Conservation (phyloP, 2,888 invertebrate species). For the Proisotoma minuta region DNA sequence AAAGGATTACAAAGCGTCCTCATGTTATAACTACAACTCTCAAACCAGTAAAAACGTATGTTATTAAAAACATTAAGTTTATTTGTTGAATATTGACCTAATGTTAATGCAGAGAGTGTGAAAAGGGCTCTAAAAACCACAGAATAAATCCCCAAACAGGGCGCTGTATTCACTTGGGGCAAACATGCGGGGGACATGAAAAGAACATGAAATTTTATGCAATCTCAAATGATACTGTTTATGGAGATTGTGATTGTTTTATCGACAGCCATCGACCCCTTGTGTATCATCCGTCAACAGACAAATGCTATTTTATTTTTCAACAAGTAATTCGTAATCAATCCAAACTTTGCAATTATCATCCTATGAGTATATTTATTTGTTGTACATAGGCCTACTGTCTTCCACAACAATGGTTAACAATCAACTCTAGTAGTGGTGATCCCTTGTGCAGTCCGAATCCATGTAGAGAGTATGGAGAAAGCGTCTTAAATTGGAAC, state of each 20-base stretch:
- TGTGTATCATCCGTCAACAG: conserved; percentile 20
- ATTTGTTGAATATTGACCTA: too few species aligned
- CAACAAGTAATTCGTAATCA: too few species aligned
- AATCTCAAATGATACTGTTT: conserved; percentile 8
- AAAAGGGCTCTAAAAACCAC: too few species aligned
- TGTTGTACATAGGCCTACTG: conserved; percentile 29
- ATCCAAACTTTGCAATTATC: too few species aligned
- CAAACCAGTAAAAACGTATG: too few species aligned
- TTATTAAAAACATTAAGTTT: too few species aligned
- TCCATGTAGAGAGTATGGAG: conserved; percentile 12
- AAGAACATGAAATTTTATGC: conserved; percentile 29
- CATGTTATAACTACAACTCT: too few species aligned
- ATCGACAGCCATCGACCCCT: conserved; percentile 15
- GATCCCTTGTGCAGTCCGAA: conserved; percentile 12
- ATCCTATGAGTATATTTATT: too few species aligned
- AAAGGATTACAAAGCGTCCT: too few species aligned
- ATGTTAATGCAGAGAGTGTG: too few species aligned
- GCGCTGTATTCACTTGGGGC: conserved; percentile 14
- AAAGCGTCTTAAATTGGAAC: not conserved
- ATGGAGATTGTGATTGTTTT: conserved; percentile 27
- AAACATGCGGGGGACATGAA: conserved; percentile 10
- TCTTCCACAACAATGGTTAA: conserved; percentile 11
- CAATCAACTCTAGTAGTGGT: not conserved
- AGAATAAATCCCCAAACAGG: too few species aligned
- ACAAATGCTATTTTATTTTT: conserved; percentile 28